Evolutionary conservation across 1,140 invertebrate species (phyloP).

Genomic region (Tenebrio molitor): DNA sequence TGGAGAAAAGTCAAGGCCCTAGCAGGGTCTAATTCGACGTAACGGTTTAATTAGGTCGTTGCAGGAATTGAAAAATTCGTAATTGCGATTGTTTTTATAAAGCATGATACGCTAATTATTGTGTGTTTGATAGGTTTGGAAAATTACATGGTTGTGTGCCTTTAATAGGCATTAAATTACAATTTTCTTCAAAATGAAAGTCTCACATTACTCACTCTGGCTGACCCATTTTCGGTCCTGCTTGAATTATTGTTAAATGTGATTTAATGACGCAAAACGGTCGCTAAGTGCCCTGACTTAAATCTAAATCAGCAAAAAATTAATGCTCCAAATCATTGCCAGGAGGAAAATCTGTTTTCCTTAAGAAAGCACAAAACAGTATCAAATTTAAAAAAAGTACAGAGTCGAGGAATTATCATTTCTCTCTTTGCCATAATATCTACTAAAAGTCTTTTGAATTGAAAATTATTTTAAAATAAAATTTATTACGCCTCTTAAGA

Average conservation of each 20-base stretch:
- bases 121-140: conserved; percentile 44
- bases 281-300: not conserved
- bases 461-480: too few species aligned
- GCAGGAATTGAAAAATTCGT: conserved; percentile 21
- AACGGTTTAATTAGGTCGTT: conserved; percentile 39
- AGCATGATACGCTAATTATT: conserved; percentile 46
- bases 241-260: conserved; percentile 5
- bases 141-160: conserved; percentile 44
- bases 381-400: too few species aligned
- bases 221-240: conserved; percentile 20
- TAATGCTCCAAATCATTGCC: too few species aligned
- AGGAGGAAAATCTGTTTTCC: too few species aligned
- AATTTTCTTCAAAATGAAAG: conserved; percentile 46
- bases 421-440: too few species aligned
- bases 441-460: too few species aligned
- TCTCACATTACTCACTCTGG: conserved; percentile 24
- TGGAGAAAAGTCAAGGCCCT: conserved; percentile 40
- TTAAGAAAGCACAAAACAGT: too few species aligned
- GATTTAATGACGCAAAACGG: conserved; percentile 25
- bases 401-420: too few species aligned
- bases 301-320: not conserved
- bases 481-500: too few species aligned
- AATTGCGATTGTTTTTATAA: conserved; percentile 22
- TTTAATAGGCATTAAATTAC: conserved; percentile 50
- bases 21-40: not conserved